Base-by-base conservation (phyloP, 2,797 vertebrate species). In the Agapornis canus region DNA sequence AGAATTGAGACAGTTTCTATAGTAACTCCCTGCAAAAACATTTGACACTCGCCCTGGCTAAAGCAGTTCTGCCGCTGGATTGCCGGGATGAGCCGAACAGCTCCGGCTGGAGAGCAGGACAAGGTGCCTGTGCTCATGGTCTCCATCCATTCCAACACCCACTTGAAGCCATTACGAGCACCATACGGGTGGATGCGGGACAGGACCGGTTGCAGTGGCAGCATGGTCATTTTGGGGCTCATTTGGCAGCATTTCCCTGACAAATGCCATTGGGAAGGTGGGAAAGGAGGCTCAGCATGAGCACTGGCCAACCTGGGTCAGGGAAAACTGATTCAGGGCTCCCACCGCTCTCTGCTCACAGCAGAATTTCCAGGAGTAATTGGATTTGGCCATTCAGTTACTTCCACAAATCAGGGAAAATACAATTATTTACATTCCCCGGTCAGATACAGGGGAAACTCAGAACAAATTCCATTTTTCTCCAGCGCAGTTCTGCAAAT, bases 1-100 rank as follows among this genome's bases (percentile, higher is more conserved):
- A 78, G 49, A 87, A 94, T 72, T 47, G 64, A 21, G 73, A 83
- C 47, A 47, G 97, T 98, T 97, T 97, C 98, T 94, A 97, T 98
- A 94, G 97, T 69, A 97, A 98, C 97, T 26, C 77, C 82, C 78
- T 16, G 9, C 35, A 76, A 68, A 73, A 87, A 39, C 82, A 31
- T 35, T 91, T 26, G 75, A 81, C 66, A 42, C 76, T 63, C 77
- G 12, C 52, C 83, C 65, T 3, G 37, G 9, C 76, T 6, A 2
- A 40, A 54, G 84, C 72, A 16, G 22, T 12, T 57, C 63, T 29
- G 16, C 22, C 1, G n/a, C 51, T 40, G 1, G 14, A 7, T 9
- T n/a, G 61, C 54, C 0, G 4, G 63, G 56, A 69, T 0, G 12
- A 49, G 65, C 0, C 0, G 22, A 39, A 82, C 51, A 75, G 39